Conservation (phyloP, 2,797 vertebrate genomes). For the Anableps anableps region DNA sequence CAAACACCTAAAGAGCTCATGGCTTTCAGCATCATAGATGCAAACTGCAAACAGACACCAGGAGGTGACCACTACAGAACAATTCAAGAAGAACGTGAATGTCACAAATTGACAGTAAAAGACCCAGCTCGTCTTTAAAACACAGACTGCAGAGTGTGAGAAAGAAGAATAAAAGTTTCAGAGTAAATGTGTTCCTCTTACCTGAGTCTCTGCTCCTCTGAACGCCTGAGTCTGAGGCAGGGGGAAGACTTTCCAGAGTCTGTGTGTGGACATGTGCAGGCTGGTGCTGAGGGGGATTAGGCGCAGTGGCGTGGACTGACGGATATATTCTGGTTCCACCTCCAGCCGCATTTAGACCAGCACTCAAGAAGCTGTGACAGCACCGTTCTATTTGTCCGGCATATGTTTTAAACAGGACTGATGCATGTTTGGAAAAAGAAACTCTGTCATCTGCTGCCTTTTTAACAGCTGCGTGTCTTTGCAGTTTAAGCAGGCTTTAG, state of each 20-base stretch:
- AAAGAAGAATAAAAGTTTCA: background rate
- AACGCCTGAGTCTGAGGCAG: conserved; percentile 30
- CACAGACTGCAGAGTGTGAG: background rate
- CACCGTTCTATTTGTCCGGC: background rate
- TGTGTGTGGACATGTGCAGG: conserved; percentile 50
- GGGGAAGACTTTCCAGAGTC: conserved; percentile 25
- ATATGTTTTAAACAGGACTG: background rate
- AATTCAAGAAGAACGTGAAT: background rate
- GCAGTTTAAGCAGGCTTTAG: background rate
- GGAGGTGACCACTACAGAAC: background rate
- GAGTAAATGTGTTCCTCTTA: conserved; percentile 20
- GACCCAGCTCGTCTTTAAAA: background rate
- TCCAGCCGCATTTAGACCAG: conserved; percentile 37
- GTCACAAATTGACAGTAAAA: background rate
- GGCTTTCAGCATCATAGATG: background rate
- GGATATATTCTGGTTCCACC: conserved; percentile 46
- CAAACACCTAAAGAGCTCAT: background rate
- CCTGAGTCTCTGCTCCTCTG: conserved; percentile 30
- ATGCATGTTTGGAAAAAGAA: background rate
- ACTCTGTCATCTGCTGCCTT: background rate
- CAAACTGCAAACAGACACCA: background rate
- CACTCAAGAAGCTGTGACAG: conserved; percentile 10
- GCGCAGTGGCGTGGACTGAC: conserved; percentile 28
- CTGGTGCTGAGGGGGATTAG: conserved; percentile 51
- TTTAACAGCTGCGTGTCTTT: background rate